Conservation (phyloP, 2,113 vertebrate genomes). For the Motacilla tschutschensis region DNA sequence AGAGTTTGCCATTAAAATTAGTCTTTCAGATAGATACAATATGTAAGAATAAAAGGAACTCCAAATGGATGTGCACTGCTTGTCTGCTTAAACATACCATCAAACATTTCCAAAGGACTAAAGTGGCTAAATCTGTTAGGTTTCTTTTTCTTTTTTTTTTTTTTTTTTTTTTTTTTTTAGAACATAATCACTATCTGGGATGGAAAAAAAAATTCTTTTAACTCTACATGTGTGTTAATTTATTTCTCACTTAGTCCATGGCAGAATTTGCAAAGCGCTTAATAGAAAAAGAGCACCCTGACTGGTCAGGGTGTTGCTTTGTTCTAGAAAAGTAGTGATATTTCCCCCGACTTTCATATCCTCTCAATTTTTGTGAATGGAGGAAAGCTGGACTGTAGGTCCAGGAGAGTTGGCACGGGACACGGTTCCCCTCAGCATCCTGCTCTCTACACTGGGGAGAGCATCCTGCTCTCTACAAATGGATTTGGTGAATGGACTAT, state of each 20-base stretch:
- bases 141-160: not conserved
- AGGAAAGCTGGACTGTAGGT: not conserved
- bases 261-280: not conserved
- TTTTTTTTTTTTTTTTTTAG: not conserved
- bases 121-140: not conserved
- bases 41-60: not conserved
- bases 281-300: not conserved
- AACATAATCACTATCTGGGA: not conserved
- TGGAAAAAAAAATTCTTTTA: not conserved
- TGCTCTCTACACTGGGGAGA: not conserved
- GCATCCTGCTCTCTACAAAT: not conserved
- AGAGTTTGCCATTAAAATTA: not conserved
- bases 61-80: not conserved
- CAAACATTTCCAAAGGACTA: not conserved
- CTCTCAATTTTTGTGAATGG: not conserved
- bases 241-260: not conserved
- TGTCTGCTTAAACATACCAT: not conserved
- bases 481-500: not conserved
- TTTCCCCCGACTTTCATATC: not conserved
- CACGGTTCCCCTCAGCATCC: accelerated
- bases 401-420: not conserved
- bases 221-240: not conserved
- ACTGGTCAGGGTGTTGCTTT: not conserved
- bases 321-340: not conserved
- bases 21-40: not conserved